These are phyloP conservation scores for Furcula furcula DNA, from an alignment of 2,888 invertebrate species.

Conservation along the genomic window DNA sequence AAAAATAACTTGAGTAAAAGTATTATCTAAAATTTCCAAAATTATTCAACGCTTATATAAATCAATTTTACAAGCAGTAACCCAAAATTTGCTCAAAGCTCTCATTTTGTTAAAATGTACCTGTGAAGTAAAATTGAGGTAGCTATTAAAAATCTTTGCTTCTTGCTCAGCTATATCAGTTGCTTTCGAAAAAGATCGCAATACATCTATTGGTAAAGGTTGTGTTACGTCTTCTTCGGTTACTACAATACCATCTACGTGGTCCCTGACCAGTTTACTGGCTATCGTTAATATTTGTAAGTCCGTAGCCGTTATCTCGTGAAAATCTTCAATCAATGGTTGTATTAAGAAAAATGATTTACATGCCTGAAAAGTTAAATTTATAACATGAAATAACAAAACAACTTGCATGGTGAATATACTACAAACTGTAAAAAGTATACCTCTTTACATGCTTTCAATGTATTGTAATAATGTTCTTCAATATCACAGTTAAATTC, in stretches of 20 bases:
- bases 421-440: too few relatives aligned
- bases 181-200: slow-evolving; percentile 30
- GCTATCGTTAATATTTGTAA: slow-evolving; percentile 24
- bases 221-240: slow-evolving; percentile 8
- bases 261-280: slow-evolving; percentile 17
- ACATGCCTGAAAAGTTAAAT: slow-evolving; percentile 22
- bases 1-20: too few relatives aligned
- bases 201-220: slow-evolving; percentile 14
- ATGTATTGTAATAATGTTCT: slow-evolving; percentile 9
- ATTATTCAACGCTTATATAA: too few relatives aligned
- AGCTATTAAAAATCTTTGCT: slow-evolving; percentile 15
- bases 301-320: slow-evolving; percentile 11
- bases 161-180: slow-evolving; percentile 21
- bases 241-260: slow-evolving; percentile 29
- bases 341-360: slow-evolving; percentile 31
- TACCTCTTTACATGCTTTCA: slow-evolving; percentile 28
- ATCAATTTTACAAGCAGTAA: too few relatives aligned
- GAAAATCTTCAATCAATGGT: slow-evolving; percentile 23
- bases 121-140: slow-evolving; percentile 23
- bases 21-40: too few relatives aligned
- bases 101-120: slow-evolving; percentile 17
- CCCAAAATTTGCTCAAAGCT: too few relatives aligned
- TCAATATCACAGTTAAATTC: slow-evolving; percentile 22
- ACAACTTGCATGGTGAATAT: too few relatives aligned
- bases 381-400: too few relatives aligned